These are phyloP conservation scores for Decapterus maruadsi DNA, from an alignment of 2,797 vertebrate species.

Conservation along the genomic window DNA sequence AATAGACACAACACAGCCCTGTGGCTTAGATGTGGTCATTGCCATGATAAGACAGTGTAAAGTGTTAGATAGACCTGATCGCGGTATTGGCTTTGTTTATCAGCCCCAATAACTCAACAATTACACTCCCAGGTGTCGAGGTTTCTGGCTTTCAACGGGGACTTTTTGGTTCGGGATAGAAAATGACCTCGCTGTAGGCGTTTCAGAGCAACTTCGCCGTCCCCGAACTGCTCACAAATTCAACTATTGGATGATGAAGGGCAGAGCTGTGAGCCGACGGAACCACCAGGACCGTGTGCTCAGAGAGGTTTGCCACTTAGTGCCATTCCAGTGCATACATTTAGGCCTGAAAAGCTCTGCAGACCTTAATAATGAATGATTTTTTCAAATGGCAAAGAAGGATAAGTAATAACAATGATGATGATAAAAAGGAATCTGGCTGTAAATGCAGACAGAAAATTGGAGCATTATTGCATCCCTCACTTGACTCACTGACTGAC, in stretches of 20 bases:
- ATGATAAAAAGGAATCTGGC: no score
- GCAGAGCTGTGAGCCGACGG: neutral
- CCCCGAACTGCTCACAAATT: neutral
- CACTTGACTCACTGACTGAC: no score
- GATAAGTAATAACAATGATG: no score
- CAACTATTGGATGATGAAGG: neutral
- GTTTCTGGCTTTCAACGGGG: slow-evolving; percentile 4
- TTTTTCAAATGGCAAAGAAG: no score
- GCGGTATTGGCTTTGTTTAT: slow-evolving; percentile 59
- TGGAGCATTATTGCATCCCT: no score
- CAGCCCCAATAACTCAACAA: slow-evolving; percentile 45
- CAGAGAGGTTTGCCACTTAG: neutral
- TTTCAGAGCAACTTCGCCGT: neutral
- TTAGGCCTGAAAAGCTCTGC: slow-evolving; percentile 4
- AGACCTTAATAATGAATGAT: neutral
- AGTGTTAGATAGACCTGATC: slow-evolving; percentile 61
- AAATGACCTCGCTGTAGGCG: neutral
- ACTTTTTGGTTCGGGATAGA: neutral
- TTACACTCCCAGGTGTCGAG: slow-evolving; percentile 42
- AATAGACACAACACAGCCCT: slow-evolving; percentile 34
- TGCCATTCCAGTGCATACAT: neutral
- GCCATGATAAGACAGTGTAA: slow-evolving; percentile 57
- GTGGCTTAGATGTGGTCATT: slow-evolving; percentile 47
- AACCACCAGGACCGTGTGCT: neutral
- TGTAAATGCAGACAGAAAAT: no score